Base-by-base conservation (phyloP, 2,113 vertebrate genomes). In the Cyprinodon brontotheroides region DNA sequence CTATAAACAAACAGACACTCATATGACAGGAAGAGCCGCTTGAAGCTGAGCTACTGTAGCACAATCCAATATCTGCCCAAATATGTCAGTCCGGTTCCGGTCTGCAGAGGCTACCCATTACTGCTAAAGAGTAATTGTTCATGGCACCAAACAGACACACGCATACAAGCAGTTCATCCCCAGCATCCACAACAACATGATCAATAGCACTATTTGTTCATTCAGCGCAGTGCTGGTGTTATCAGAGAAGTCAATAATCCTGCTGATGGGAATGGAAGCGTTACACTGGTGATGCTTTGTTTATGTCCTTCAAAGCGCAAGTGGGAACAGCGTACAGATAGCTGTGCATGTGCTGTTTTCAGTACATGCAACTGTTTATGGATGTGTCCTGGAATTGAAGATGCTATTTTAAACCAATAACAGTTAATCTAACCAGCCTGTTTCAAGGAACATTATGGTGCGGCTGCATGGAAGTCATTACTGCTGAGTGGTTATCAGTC, bases 171-270 rank as follows among this genome's bases (percentile, higher is more conserved):
- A 57, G 50, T 57, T 57, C 50, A 57, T 57, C 50, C 50, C 71
- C 61, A 72, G 13, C 69, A 71, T 67, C 64, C 70, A 82, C 76
- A 87, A 88, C 87, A 88, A 45, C 48, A 50, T 70, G 78, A 87
- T 92, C 89, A 61, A 93, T 91, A 81, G 72, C 81, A 70, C 75
- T 80, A 79, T 81, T 76, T 86, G 86, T 81, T 85, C 69, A 83
- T 82, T 87, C 76, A 81, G 78, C 68, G 48, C 66, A 53, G 77
- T 59, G 75, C 73, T 74, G 81, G 79, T 86, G 84, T 74, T 79
- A 75, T 86, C 74, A 74, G 81, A 68, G 77, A 73, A 73, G 85
- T 90, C 90, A 77, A 86, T 93, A 87, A 80, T 63, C 48, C 61
- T 36, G 38, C 78, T 79, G 76, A 86, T 80, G 79, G 82, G 78